Evolutionary conservation across 2,888 invertebrate species (phyloP).

Genomic region (Metalampra italica): DNA sequence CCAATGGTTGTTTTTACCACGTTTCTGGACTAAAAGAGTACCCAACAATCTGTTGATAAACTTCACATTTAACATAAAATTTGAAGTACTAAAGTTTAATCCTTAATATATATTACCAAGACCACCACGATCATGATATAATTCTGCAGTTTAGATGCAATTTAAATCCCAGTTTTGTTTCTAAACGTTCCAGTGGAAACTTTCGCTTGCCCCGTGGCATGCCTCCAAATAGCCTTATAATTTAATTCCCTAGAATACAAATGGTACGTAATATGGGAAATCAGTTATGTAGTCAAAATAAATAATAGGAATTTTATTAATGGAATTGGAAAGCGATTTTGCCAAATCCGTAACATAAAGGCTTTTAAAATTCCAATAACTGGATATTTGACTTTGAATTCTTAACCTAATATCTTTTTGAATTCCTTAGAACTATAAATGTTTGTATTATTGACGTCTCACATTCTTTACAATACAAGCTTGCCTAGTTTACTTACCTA

Average conservation of each 20-base stretch:
- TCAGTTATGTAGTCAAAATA: constrained; percentile 3
- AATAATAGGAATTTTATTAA: constrained; percentile 16
- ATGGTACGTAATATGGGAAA: constrained; percentile 23
- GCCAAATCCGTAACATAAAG: constrained; percentile 1
- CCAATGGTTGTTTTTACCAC: no score
- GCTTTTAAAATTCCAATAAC: background rate
- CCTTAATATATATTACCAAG: no score
- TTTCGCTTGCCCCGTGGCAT: constrained; percentile 46
- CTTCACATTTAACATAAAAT: no score
- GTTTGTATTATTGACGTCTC: no score
- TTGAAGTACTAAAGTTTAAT: no score
- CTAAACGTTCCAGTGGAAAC: constrained; percentile 32
- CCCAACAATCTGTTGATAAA: no score
- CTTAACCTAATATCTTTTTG: background rate
- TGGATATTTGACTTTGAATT: constrained; percentile 8
- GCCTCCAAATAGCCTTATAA: constrained; percentile 47
- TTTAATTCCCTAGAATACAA: constrained; percentile 50
- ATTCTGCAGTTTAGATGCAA: constrained; percentile 57
- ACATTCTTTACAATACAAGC: no score
- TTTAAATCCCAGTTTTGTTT: constrained; percentile 24
- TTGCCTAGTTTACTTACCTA: no score
- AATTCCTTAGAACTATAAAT: no score
- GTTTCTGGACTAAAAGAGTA: no score
- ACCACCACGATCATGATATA: constrained; percentile 24
- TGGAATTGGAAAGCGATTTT: constrained; percentile 17